phyloP scores from a whole-genome alignment of 1,140 invertebrate genomes.

The Oedothorax gibbosus region DNA sequence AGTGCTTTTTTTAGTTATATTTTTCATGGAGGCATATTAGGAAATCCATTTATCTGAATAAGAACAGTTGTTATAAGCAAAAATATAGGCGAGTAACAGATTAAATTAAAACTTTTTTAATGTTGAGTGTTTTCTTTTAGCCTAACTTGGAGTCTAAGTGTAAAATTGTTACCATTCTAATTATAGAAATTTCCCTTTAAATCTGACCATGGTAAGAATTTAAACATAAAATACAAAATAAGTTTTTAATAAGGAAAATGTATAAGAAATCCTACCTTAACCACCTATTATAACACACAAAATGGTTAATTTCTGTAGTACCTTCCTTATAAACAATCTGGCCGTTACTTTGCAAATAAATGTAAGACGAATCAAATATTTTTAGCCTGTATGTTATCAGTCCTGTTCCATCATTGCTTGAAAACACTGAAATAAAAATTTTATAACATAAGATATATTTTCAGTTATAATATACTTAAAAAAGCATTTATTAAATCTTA shows the following conservation, averaged over 20 bases:
- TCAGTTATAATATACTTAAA: neutral
- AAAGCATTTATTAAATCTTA: neutral
- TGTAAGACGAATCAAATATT: slow-evolving; percentile 81
- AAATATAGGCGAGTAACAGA: too few relatives aligned
- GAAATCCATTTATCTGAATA: too few relatives aligned
- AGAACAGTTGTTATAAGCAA: too few relatives aligned
- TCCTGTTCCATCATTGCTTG: slow-evolving; percentile 79
- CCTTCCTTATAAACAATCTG: slow-evolving; percentile 80
- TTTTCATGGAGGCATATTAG: too few relatives aligned
- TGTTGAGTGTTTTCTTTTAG: too few relatives aligned
- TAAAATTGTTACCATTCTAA: too few relatives aligned
- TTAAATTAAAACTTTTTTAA: too few relatives aligned
- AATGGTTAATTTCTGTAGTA: slow-evolving; percentile 80
- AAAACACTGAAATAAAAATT: slow-evolving; percentile 78
- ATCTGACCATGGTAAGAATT: neutral
- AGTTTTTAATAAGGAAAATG: neutral
- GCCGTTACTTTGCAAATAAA: slow-evolving; percentile 83
- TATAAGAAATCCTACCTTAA: slow-evolving; percentile 72
- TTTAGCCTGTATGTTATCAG: slow-evolving; percentile 84
- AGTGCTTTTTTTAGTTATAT: too few relatives aligned
- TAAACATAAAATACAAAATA: neutral
- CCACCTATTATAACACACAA: slow-evolving; percentile 86
- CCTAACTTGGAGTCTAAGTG: too few relatives aligned
- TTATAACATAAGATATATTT: neutral
- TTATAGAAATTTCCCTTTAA: too few relatives aligned